Conservation (phyloP, 2,888 invertebrate species). For the Tipula vernalis region DNA sequence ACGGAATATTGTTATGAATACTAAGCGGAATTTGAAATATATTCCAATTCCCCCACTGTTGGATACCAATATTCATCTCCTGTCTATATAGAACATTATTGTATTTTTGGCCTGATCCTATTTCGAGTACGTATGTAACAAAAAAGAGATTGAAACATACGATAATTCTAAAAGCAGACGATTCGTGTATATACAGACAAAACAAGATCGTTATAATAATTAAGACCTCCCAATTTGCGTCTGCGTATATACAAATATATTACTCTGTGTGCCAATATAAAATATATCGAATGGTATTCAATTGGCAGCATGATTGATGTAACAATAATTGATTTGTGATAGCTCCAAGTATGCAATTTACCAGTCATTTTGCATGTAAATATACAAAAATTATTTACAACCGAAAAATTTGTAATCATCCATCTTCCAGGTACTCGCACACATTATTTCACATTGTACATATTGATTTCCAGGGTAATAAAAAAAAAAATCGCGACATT, state of each 20-base stretch:
- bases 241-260: background rate
- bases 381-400: background rate
- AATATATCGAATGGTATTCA: background rate
- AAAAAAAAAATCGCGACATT: background rate
- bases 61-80: background rate
- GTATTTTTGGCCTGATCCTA: too few species aligned
- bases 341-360: background rate
- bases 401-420: background rate
- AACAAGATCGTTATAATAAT: background rate
- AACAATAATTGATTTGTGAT: background rate
- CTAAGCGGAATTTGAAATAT: background rate
- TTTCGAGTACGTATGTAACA: too few species aligned
- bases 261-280: background rate
- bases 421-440: background rate
- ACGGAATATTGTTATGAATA: background rate
- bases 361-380: background rate
- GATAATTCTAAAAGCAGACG: background rate
- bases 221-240: background rate
- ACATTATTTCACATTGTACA: background rate
- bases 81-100: background rate
- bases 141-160: background rate
- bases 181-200: background rate
- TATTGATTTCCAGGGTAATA: background rate
- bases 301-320: slow-evolving; percentile 1
- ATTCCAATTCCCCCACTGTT: background rate